Percentiles rank a stretch among this genome's conserved stretches.
Conservation (phyloP, 1,140 invertebrate genomes). For the Tachypleus tridentatus region DNA sequence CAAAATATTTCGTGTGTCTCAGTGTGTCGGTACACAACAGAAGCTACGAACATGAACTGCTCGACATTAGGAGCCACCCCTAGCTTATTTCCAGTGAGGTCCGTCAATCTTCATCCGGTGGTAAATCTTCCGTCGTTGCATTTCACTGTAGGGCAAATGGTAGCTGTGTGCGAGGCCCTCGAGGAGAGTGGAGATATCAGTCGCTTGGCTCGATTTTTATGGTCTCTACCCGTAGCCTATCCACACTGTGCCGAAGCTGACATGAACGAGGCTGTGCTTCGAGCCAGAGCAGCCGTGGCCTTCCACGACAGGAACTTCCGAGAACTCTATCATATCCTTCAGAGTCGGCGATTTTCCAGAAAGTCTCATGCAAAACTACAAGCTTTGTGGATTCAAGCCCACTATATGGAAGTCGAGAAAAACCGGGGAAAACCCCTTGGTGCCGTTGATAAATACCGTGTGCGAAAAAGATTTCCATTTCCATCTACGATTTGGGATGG, state of each 20-base stretch:
- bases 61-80: no score
- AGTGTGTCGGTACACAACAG: no score
- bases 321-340: no score
- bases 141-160: conserved; percentile 96
- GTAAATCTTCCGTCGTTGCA: conserved; percentile 80
- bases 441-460: conserved; percentile 84
- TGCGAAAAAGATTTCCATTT: conserved; percentile 91
- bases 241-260: conserved; percentile 70
- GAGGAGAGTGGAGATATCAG: conserved; percentile 56
- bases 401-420: conserved; percentile 69
- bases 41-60: no score
- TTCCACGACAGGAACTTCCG: conserved; percentile 49
- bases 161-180: conserved; percentile 86
- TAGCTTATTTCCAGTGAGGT: no score
- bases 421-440: conserved; percentile 80
- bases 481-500: conserved; percentile 97
- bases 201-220: conserved; percentile 85
- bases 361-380: no score
- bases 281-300: conserved; percentile 94
- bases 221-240: conserved; percentile 72
- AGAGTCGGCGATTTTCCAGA: no score
- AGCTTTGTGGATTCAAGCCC: no score
- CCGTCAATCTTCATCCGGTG: no score
- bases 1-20: no score
- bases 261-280: conserved; percentile 85